A percentile compares a stretch with the other conserved stretches of the same genome.
Conservation (phyloP, 2,797 vertebrate species). For the Coilia nasus region DNA sequence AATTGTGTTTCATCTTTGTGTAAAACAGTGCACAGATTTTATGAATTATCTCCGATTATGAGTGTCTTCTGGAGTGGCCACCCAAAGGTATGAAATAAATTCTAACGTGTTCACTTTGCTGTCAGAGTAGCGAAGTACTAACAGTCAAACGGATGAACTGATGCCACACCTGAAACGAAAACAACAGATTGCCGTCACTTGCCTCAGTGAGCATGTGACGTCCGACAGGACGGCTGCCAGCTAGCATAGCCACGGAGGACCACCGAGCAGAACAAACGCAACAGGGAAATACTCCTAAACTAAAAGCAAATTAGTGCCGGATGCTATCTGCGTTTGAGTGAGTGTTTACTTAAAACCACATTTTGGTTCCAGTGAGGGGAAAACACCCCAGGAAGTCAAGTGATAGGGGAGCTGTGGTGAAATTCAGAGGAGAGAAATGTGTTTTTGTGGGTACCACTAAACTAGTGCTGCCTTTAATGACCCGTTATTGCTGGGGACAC, state of each 20-base stretch:
- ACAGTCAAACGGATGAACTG: slow-evolving; percentile 2
- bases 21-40: background rate
- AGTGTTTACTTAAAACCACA: background rate
- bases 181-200: slow-evolving; percentile 25
- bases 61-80: background rate
- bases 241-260: background rate
- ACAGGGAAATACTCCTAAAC: background rate
- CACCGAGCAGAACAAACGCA: background rate
- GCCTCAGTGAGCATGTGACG: slow-evolving; percentile 15
- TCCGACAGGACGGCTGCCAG: slow-evolving; percentile 3
- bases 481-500: no score
- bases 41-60: background rate
- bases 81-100: background rate
- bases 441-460: background rate
- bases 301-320: background rate
- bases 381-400: background rate
- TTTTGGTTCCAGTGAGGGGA: background rate
- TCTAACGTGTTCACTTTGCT: background rate
- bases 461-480: no score
- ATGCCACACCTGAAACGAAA: slow-evolving; percentile 1
- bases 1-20: no score
- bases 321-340: background rate
- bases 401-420: background rate
- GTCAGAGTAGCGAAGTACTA: background rate
- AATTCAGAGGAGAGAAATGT: background rate